Conservation (phyloP, 2,888 invertebrate genomes). For the Diachrysia chrysitis region DNA sequence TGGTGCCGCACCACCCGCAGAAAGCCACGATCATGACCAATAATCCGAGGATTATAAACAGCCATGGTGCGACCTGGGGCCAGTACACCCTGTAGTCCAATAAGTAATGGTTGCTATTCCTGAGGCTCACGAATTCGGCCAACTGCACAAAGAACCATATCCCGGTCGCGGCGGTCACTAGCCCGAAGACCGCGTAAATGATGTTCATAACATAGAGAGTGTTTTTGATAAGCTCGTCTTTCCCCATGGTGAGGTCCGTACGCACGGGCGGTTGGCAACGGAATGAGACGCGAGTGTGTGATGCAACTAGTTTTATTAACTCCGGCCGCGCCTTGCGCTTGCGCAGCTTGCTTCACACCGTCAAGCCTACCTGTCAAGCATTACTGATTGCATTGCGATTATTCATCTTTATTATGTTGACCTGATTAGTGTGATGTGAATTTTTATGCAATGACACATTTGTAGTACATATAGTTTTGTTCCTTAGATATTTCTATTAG, state of each 20-base stretch:
- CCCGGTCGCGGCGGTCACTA: conserved; percentile 82
- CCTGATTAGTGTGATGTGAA: conserved; percentile 39
- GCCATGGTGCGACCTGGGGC: conserved; percentile 87
- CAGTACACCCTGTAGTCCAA: conserved; percentile 85
- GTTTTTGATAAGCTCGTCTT: conserved; percentile 81
- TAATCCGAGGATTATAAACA: conserved; percentile 82
- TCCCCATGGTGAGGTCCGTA: conserved; percentile 79
- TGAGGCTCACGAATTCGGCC: conserved; percentile 80
- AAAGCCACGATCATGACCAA: conserved; percentile 82
- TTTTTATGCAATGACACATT: conserved; percentile 29
- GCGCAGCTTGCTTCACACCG: conserved; percentile 47
- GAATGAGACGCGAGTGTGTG: conserved; percentile 79
- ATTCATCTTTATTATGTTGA: conserved; percentile 40
- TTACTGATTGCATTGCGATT: conserved; percentile 46
- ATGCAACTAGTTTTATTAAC: conserved; percentile 82
- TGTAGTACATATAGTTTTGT: conserved; percentile 6
- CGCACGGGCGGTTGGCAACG: conserved; percentile 72
- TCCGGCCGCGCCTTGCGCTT: conserved; percentile 67
- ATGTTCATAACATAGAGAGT: conserved; percentile 83
- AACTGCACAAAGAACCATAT: conserved; percentile 87
- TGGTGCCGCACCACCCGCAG: conserved; percentile 84
- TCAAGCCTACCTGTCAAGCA: conserved; percentile 54
- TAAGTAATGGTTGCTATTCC: conserved; percentile 84
- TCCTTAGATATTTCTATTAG: neutral
- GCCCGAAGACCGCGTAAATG: conserved; percentile 82